A percentile compares a stretch with the other conserved stretches of the same genome.
Conservation (phyloP, 2,113 vertebrate species). For the Damaliscus lunatus region DNA sequence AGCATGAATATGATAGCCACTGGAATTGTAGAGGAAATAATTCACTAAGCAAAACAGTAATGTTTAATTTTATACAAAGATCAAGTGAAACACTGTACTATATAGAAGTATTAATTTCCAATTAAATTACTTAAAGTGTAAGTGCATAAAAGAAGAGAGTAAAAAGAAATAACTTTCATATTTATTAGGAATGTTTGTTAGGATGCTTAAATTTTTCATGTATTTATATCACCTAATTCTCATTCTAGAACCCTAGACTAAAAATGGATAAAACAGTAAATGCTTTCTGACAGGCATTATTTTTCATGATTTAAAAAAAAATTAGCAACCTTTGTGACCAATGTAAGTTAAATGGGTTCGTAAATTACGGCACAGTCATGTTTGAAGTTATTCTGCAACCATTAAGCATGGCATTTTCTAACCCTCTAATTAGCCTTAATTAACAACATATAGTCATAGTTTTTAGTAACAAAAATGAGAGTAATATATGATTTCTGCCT, state of each 20-base stretch:
- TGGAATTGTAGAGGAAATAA: not conserved
- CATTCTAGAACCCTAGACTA: not conserved
- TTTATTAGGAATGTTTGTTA: slow-evolving; percentile 7
- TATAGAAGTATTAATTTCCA: not conserved
- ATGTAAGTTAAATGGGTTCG: not conserved
- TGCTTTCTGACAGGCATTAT: not conserved
- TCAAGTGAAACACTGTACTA: not conserved
- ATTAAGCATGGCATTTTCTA: not conserved
- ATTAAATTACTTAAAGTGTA: not conserved
- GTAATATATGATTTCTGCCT: not conserved
- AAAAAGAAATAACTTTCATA: not conserved
- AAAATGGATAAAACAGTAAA: not conserved
- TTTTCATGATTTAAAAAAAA: not conserved
- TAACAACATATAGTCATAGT: not conserved
- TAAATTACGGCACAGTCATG: not conserved
- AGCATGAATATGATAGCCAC: not conserved
- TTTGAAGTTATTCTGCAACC: not conserved
- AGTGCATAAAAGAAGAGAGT: not conserved
- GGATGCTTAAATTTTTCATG: not conserved
- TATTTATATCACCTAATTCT: not conserved
- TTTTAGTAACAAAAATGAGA: not conserved
- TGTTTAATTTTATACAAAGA: not conserved
- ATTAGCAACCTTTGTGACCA: not conserved
- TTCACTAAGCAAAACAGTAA: not conserved
- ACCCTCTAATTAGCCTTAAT: not conserved